Evolutionary conservation across 2,888 invertebrate species (phyloP).

Genomic region (Autographa pulchrina): DNA sequence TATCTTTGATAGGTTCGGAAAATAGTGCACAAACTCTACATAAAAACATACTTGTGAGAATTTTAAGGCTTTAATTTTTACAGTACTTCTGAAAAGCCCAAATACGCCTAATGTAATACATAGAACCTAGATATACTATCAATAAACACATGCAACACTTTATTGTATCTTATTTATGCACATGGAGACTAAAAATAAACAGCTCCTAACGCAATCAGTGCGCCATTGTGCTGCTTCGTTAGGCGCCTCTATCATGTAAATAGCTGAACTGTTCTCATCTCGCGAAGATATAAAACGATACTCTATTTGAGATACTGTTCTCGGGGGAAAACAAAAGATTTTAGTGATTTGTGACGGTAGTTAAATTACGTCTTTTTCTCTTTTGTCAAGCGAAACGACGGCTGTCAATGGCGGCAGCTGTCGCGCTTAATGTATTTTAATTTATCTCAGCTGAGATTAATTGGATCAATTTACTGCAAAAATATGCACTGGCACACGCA

Average conservation of each 20-base stretch:
- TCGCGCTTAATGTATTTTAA: constrained; percentile 53
- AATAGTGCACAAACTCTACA: no score
- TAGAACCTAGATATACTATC: neutral
- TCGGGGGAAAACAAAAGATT: constrained; percentile 48
- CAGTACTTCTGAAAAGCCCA: no score
- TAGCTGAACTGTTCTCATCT: constrained; percentile 33
- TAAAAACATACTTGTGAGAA: no score
- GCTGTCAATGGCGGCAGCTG: constrained; percentile 55
- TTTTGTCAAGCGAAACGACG: constrained; percentile 50
- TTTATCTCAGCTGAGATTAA: constrained; percentile 51
- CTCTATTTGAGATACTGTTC: constrained; percentile 33
- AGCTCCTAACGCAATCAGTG: constrained; percentile 40
- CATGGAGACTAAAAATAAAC: constrained; percentile 37
- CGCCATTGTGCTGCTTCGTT: constrained; percentile 33
- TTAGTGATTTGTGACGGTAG: constrained; percentile 56
- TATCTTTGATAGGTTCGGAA: no score
- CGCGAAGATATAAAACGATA: constrained; percentile 26
- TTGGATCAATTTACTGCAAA: constrained; percentile 44
- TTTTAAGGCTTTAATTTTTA: no score
- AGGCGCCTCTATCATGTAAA: constrained; percentile 31
- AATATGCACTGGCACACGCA: constrained; percentile 37
- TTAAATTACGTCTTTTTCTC: constrained; percentile 53
- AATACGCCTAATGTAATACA: no score
- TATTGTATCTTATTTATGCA: constrained; percentile 27
- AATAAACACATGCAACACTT: neutral